A percentile compares a stretch with the other conserved stretches of the same genome.
These are phyloP conservation scores for Theodoxus fluviatilis DNA, from an alignment of 2,888 invertebrate genomes.

Conservation along the genomic window DNA sequence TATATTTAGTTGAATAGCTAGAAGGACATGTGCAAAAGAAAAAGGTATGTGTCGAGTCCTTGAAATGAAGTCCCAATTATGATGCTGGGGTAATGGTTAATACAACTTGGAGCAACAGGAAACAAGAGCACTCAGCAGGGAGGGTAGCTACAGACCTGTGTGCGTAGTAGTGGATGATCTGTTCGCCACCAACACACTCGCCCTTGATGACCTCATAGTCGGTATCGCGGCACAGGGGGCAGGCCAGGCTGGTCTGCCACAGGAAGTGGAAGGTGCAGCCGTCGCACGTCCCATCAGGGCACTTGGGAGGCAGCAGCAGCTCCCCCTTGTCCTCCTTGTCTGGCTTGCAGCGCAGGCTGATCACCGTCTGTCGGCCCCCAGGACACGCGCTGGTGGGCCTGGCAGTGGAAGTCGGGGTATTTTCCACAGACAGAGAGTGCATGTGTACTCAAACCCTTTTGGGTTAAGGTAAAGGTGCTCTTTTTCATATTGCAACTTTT, in stretches of 20 bases:
- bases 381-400: conserved; percentile 68
- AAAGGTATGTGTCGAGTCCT: too few relatives aligned
- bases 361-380: conserved; percentile 68
- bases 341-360: conserved; percentile 70
- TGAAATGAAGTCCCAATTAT: too few relatives aligned
- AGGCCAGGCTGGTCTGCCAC: conserved; percentile 68
- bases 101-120: too few relatives aligned
- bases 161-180: conserved; percentile 68
- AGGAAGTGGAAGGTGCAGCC: conserved; percentile 71
- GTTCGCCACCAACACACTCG: conserved; percentile 69
- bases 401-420: too few relatives aligned
- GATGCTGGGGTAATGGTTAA: too few relatives aligned
- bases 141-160: conserved; percentile 51
- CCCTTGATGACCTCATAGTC: conserved; percentile 66
- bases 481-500: too few relatives aligned
- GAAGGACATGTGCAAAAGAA: too few relatives aligned
- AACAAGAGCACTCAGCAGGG: too few relatives aligned
- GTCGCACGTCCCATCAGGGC: conserved; percentile 72
- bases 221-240: conserved; percentile 68
- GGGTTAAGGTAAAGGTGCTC: too few relatives aligned
- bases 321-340: conserved; percentile 49
- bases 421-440: too few relatives aligned
- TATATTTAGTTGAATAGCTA: too few relatives aligned
- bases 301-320: conserved; percentile 67
- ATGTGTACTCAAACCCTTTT: too few relatives aligned